These are phyloP conservation scores for Schizotus pectinicornis DNA, from an alignment of 2,888 invertebrate species.

Conservation along the genomic window DNA sequence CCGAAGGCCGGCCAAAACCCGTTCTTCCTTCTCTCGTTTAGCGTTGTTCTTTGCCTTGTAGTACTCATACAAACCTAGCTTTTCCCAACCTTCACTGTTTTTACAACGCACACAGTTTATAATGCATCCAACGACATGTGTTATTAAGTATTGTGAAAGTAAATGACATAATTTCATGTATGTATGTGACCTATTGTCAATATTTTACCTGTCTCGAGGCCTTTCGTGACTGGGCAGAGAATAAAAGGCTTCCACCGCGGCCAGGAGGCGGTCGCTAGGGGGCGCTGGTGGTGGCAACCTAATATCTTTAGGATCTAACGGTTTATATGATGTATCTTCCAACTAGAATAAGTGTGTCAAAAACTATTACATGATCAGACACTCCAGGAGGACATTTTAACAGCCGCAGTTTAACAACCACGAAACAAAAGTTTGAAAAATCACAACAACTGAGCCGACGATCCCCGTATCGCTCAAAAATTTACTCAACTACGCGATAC, in stretches of 20 bases:
- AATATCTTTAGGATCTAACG: constrained; percentile 88
- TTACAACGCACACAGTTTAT: constrained; percentile 32
- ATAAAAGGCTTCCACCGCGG: constrained; percentile 96
- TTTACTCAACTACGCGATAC: no score
- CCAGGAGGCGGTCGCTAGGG: constrained; percentile 89
- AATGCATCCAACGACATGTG: constrained; percentile 22
- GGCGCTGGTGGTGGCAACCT: constrained; percentile 94
- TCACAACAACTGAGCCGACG: not conserved
- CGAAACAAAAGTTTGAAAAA: not conserved
- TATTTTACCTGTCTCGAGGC: constrained; percentile 83
- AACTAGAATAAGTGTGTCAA: constrained; percentile 62
- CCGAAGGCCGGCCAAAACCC: constrained; percentile 73
- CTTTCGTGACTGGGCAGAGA: constrained; percentile 93
- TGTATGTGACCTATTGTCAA: constrained; percentile 29
- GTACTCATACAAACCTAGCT: constrained; percentile 95
- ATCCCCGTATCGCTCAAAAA: no score
- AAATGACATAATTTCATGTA: constrained; percentile 12
- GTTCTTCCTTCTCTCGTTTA: constrained; percentile 85
- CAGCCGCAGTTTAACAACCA: not conserved
- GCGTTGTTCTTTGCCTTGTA: constrained; percentile 95
- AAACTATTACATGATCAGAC: constrained; percentile 29
- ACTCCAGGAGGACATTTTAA: constrained; percentile 9
- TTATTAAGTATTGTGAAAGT: constrained; percentile 16
- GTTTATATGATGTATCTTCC: constrained; percentile 88
- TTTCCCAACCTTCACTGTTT: constrained; percentile 96